Percentiles rank a stretch among this genome's conserved stretches.
Evolutionary conservation across 2,113 vertebrate genomes (phyloP).

Genomic region (Corythoichthys intestinalis): DNA sequence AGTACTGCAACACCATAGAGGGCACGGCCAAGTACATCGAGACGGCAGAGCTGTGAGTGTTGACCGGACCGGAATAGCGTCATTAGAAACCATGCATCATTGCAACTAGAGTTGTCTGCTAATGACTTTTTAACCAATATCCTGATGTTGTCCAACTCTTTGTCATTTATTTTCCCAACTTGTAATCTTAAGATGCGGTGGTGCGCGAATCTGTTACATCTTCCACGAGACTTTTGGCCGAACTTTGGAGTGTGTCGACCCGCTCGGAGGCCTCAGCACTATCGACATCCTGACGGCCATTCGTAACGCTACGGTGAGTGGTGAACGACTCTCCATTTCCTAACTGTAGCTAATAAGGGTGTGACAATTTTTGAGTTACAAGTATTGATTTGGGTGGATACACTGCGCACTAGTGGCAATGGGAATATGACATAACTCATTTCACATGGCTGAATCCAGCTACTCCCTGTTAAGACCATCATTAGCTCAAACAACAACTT

Average conservation of each 20-base stretch:
- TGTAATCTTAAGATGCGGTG: constrained; percentile 84
- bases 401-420: too few species aligned
- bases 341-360: neutral
- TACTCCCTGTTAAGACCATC: too few species aligned
- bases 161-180: constrained; percentile 7
- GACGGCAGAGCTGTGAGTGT: constrained; percentile 93
- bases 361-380: too few species aligned
- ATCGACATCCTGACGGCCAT: constrained; percentile 97
- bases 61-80: neutral
- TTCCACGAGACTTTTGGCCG: constrained; percentile 98
- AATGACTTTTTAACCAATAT: too few species aligned
- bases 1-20: constrained; percentile 99
- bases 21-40: constrained; percentile 99
- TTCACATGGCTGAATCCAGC: too few species aligned
- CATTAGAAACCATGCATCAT: too few species aligned
- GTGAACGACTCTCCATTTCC: neutral
- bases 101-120: too few species aligned
- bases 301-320: constrained; percentile 93
- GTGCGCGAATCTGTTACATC: constrained; percentile 97
- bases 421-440: too few species aligned
- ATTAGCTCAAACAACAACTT: too few species aligned
- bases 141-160: too few species aligned
- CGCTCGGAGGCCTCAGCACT: constrained; percentile 93
- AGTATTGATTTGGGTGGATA: too few species aligned
- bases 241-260: constrained; percentile 96